Percentiles rank a stretch among this genome's conserved stretches.
These are phyloP conservation scores for Drosophila subpulchrella DNA, from an alignment of 1,140 invertebrate genomes.

Conservation along the genomic window DNA sequence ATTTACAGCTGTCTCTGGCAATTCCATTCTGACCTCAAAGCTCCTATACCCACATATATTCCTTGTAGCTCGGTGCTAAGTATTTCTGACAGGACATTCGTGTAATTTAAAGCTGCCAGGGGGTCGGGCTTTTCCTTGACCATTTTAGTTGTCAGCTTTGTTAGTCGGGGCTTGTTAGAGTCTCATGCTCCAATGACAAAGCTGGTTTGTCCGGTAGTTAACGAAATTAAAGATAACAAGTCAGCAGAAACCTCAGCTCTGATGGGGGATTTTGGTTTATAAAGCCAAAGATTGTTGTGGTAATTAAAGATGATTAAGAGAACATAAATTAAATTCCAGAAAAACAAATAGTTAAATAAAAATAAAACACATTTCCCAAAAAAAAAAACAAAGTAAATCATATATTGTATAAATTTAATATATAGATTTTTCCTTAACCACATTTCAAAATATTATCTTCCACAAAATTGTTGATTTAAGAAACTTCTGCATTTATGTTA, in stretches of 20 bases:
- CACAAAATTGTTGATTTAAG: too few relatives aligned
- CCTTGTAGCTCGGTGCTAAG: conserved; percentile 44
- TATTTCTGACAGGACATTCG: conserved; percentile 69
- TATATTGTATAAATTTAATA: too few relatives aligned
- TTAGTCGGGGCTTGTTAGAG: conserved; percentile 35
- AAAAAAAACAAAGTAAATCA: too few relatives aligned
- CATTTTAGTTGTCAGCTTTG: conserved; percentile 51
- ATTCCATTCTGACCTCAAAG: conserved; percentile 33
- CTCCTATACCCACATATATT: conserved; percentile 1
- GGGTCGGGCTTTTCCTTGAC: conserved; percentile 2
- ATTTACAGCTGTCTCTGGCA: conserved; percentile 55
- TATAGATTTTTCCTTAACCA: too few relatives aligned
- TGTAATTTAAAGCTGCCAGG: conserved; percentile 58
- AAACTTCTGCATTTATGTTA: too few relatives aligned
- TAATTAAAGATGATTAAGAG: conserved; percentile 13
- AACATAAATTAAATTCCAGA: neutral
- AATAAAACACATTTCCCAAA: too few relatives aligned
- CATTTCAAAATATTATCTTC: too few relatives aligned
- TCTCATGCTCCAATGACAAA: conserved; percentile 28
- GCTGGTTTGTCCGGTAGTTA: conserved; percentile 40
- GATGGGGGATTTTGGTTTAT: neutral
- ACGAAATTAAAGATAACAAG: conserved; percentile 43
- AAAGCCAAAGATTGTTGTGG: neutral
- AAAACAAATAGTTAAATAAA: too few relatives aligned
- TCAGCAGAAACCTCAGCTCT: conserved; percentile 8